Evolutionary conservation across 2,888 invertebrate genomes (phyloP).

Genomic region (Quadroppia sp.): DNA sequence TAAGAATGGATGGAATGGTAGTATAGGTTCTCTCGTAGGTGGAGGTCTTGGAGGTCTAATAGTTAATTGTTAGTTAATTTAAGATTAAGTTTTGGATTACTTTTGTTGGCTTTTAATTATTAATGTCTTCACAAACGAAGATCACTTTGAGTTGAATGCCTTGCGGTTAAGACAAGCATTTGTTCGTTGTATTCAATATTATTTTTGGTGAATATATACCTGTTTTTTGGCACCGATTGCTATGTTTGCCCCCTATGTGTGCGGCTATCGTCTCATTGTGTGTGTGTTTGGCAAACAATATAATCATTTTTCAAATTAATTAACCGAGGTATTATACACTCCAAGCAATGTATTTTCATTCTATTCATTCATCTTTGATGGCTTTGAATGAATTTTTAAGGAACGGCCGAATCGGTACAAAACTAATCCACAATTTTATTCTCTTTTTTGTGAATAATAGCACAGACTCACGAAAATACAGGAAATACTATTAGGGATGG

Average conservation of each 20-base stretch:
- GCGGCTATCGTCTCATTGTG: conserved; percentile 12
- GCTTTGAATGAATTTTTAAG: conserved; percentile 2
- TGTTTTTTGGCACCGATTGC: background rate
- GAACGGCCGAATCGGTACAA: conserved; percentile 28
- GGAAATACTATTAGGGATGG: conserved; percentile 26
- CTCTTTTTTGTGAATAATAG: conserved; percentile 24
- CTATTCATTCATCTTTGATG: background rate
- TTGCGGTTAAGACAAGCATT: background rate
- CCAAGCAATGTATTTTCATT: background rate
- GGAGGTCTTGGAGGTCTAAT: conserved; percentile 34
- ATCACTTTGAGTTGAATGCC: conserved; percentile 14
- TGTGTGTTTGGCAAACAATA: conserved; percentile 8
- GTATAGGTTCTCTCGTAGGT: conserved; percentile 18
- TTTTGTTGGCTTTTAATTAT: conserved; percentile 1
- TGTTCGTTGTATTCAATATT: background rate
- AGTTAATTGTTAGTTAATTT: conserved; percentile 30
- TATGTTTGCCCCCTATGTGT: background rate
- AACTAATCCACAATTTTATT: background rate
- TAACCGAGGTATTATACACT: background rate
- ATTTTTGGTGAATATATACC: background rate
- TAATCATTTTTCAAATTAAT: conserved; percentile 36
- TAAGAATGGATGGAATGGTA: background rate
- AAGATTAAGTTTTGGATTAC: conserved; percentile 3
- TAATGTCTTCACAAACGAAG: background rate
- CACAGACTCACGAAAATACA: conserved; percentile 21